A percentile compares a stretch with the other conserved stretches of the same genome.
These are phyloP conservation scores for Erethizon dorsatum DNA, from an alignment of 2,797 vertebrate species.

Conservation along the genomic window DNA sequence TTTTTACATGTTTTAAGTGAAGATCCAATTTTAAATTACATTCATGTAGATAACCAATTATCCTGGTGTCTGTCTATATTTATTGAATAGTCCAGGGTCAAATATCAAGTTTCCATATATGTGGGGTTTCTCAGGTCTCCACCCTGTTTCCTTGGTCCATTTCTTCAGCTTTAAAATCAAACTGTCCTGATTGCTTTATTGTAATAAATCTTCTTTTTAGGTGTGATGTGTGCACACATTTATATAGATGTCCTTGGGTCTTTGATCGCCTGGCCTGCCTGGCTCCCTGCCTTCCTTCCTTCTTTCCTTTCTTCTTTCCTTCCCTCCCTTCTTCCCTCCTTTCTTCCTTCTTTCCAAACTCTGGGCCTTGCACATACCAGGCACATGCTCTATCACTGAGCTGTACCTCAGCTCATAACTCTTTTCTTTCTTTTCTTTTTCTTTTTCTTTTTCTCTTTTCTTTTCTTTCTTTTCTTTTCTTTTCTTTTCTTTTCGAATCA, in stretches of 20 bases:
- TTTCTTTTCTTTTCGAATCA: too few relatives aligned
- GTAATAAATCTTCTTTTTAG: constrained; percentile 1
- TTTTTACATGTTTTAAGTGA: constrained; percentile 33
- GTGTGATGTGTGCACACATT: not conserved
- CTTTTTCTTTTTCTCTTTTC: too few relatives aligned
- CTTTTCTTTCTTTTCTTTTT: too few relatives aligned
- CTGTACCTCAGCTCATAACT: not conserved
- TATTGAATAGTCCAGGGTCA: not conserved
- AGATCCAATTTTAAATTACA: not conserved
- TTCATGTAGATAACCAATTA: not conserved
- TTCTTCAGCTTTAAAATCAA: not conserved
- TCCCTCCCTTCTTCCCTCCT: too few relatives aligned
- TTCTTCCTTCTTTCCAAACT: not conserved
- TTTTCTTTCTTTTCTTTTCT: too few relatives aligned
- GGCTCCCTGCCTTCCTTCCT: not conserved
- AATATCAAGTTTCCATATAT: not conserved
- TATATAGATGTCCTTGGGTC: not conserved
- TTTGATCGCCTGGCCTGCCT: not conserved
- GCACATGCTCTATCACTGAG: not conserved
- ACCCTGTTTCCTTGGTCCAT: not conserved
- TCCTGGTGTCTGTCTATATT: not conserved
- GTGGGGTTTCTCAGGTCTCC: not conserved
- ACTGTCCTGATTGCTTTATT: not conserved
- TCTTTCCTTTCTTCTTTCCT: too few relatives aligned
- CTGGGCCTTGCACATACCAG: too few relatives aligned